These are phyloP conservation scores for Rostratula benghalensis DNA, from an alignment of 2,113 vertebrate species.

Conservation along the genomic window DNA sequence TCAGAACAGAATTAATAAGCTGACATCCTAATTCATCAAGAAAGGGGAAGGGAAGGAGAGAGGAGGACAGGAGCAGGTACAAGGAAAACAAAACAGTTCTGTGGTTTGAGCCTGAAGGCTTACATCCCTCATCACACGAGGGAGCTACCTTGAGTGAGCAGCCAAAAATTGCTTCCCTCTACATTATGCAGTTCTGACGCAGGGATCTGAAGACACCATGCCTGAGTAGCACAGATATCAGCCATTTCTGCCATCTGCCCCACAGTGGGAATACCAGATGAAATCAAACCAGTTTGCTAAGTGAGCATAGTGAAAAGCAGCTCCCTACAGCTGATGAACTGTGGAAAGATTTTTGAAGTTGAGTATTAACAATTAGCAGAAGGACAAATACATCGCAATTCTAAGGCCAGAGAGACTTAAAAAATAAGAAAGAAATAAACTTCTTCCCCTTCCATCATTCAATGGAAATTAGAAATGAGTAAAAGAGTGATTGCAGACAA, in stretches of 20 bases:
- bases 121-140: slow-evolving; percentile 23
- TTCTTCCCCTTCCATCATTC: neutral
- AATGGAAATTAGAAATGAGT: neutral
- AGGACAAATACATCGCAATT: neutral
- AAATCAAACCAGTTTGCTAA: slow-evolving; percentile 26
- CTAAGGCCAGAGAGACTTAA: neutral
- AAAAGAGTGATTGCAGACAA: neutral
- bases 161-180: slow-evolving; percentile 35
- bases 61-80: neutral
- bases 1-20: neutral
- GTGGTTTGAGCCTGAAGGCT: slow-evolving; percentile 9
- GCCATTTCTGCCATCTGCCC: slow-evolving; percentile 42
- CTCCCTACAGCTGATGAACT: neutral
- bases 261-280: slow-evolving; percentile 21
- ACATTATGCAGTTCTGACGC: neutral
- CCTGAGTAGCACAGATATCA: slow-evolving; percentile 3
- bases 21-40: neutral
- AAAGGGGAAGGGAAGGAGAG: neutral
- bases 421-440: neutral
- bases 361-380: neutral
- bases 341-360: neutral
- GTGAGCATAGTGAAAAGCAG: neutral
- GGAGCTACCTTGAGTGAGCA: neutral
- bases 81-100: slow-evolving; percentile 19
- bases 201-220: slow-evolving; percentile 13